These are phyloP conservation scores for Cydia amplana DNA, from an alignment of 1,140 invertebrate genomes.

Conservation along the genomic window DNA sequence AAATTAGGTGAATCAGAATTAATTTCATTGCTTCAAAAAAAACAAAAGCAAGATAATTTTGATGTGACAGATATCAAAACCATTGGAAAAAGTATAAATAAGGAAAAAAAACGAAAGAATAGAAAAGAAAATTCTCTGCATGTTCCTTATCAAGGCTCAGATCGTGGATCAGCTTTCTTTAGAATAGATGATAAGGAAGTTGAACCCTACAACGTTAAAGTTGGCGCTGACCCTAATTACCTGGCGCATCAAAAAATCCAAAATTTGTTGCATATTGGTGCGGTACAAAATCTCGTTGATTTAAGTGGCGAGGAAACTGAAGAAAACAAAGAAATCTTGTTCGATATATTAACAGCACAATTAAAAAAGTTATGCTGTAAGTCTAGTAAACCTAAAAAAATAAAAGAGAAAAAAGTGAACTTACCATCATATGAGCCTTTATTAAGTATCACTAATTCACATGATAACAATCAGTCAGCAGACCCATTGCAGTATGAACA, in stretches of 20 bases:
- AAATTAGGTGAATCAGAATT: constrained; percentile 66
- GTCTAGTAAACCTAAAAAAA: constrained; percentile 42
- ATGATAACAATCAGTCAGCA: constrained; percentile 34
- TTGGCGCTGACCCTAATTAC: constrained; percentile 49
- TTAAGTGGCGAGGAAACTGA: constrained; percentile 47
- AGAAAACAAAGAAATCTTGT: constrained; percentile 63
- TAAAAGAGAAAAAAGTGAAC: constrained; percentile 29
- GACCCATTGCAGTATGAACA: constrained; percentile 47
- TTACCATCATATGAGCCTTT: constrained; percentile 39
- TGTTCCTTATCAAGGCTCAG: constrained; percentile 31
- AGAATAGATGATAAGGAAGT: constrained; percentile 62
- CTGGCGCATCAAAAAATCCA: constrained; percentile 60
- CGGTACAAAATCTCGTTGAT: constrained; percentile 34
- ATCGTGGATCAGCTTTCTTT: constrained; percentile 46
- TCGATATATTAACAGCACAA: constrained; percentile 63
- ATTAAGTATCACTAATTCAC: constrained; percentile 36
- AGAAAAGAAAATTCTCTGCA: neutral
- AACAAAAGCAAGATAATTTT: constrained; percentile 58
- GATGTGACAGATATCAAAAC: constrained; percentile 59
- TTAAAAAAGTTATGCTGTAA: constrained; percentile 70
- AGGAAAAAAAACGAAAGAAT: constrained; percentile 36
- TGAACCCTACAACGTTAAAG: constrained; percentile 44
- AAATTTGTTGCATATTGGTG: constrained; percentile 52
- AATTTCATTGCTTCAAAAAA: constrained; percentile 56
- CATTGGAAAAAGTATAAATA: constrained; percentile 43